phyloP scores from a whole-genome alignment of 2,797 vertebrate species.

The Phrynocephalus guinanensis region DNA sequence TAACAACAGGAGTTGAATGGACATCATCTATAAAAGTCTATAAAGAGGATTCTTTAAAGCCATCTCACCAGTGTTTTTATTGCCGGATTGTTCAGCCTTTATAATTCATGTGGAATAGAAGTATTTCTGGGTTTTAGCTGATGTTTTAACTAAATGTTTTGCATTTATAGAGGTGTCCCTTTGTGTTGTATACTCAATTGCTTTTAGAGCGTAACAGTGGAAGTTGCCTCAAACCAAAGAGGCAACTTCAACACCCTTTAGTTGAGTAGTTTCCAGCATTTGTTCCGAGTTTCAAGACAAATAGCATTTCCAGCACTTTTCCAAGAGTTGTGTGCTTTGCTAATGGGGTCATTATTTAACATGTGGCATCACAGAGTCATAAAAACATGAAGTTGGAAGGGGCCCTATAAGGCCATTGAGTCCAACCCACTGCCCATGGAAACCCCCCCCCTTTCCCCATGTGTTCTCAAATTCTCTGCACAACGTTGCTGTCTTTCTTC shows the following conservation, averaged over 20 bases:
- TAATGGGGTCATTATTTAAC: neutral
- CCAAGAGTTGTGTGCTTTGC: neutral
- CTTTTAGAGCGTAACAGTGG: neutral
- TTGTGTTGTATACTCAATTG: too few relatives aligned
- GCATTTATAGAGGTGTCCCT: constrained; percentile 1
- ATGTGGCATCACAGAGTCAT: too few relatives aligned
- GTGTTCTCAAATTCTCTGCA: neutral
- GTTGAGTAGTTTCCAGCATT: neutral
- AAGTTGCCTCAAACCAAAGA: neutral
- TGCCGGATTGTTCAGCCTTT: neutral
- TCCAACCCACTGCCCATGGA: too few relatives aligned
- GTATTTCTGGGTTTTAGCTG: neutral
- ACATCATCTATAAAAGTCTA: neutral
- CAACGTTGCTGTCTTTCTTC: too few relatives aligned
- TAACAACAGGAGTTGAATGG: neutral
- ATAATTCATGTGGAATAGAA: neutral
- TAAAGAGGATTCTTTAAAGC: neutral
- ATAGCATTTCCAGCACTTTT: too few relatives aligned
- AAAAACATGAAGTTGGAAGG: too few relatives aligned
- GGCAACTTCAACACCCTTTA: neutral
- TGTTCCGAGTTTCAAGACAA: neutral
- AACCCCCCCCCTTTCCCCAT: neutral
- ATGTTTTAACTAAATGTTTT: constrained; percentile 28
- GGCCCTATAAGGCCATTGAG: too few relatives aligned
- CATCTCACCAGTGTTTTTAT: neutral